A percentile compares a stretch with the other conserved stretches of the same genome.
Conservation (phyloP, 2,113 vertebrate genomes). For the Manacus vitellinus region DNA sequence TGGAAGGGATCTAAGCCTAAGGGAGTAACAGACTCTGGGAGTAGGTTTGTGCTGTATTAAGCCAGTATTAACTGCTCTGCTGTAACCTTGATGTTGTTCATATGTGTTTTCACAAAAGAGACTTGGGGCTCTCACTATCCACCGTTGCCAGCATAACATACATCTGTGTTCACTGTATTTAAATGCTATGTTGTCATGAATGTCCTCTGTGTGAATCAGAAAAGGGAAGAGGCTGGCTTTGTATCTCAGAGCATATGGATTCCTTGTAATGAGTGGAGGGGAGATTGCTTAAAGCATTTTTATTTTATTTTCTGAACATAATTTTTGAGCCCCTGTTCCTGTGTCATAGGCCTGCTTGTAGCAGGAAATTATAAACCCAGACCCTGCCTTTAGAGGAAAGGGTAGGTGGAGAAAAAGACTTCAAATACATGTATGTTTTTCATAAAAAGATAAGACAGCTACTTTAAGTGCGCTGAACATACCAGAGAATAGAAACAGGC, state of each 20-base stretch:
- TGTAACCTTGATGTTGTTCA: neutral
- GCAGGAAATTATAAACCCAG: constrained; percentile 30
- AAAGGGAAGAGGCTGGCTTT: neutral
- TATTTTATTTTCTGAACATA: neutral
- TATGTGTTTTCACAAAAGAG: neutral
- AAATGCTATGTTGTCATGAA: neutral
- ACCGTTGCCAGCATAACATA: neutral
- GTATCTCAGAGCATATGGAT: neutral
- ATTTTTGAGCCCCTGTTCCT: neutral
- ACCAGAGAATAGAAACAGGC: neutral
- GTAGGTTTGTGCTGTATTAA: neutral
- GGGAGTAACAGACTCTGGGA: neutral
- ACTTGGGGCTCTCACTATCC: neutral
- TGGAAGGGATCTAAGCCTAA: neutral
- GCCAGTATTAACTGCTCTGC: neutral
- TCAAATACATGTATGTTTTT: constrained; percentile 10
- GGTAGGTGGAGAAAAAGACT: constrained; percentile 23
- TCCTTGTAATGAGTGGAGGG: neutral
- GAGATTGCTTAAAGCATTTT: neutral
- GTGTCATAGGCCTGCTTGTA: neutral
- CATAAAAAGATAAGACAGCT: neutral
- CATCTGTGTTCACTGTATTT: neutral
- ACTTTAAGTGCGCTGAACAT: neutral
- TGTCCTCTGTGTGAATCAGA: neutral
- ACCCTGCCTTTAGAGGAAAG: neutral